A percentile compares a stretch with the other conserved stretches of the same genome.
phyloP scores from a whole-genome alignment of 2,113 vertebrate species.

The Catharus fuscescens region DNA sequence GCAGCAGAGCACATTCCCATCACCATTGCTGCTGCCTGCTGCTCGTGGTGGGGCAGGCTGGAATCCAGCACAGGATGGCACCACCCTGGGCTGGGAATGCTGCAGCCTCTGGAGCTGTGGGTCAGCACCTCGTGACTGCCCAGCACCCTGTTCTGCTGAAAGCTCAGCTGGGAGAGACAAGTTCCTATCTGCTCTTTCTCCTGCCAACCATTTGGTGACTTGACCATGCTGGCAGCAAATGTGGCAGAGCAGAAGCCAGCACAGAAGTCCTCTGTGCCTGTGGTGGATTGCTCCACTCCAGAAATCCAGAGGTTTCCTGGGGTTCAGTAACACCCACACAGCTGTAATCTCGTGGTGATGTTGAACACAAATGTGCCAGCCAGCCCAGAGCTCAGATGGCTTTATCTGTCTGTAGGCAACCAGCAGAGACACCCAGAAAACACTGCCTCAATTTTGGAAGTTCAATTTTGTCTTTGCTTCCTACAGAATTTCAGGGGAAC shows the following conservation, averaged over 20 bases:
- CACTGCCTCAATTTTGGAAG: neutral
- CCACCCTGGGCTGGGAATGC: neutral
- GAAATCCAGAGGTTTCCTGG: neutral
- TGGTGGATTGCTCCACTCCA: neutral
- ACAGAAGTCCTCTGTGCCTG: neutral
- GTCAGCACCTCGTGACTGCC: accelerated
- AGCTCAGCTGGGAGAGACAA: neutral
- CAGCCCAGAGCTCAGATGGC: neutral
- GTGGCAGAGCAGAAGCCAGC: neutral
- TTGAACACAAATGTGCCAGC: accelerated
- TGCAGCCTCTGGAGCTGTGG: neutral
- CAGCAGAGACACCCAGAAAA: neutral
- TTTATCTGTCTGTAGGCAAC: neutral
- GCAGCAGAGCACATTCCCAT: neutral
- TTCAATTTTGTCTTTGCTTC: neutral
- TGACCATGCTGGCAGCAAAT: accelerated
- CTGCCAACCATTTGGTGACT: neutral
- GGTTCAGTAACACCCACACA: neutral
- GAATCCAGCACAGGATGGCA: neutral
- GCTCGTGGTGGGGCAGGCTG: neutral
- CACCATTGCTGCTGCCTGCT: neutral
- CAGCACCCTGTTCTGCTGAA: neutral
- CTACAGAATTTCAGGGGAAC: neutral
- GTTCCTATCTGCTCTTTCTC: neutral
- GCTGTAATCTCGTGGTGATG: neutral